Conservation (phyloP, 2,113 vertebrate genomes). For the Gobiocypris rarus region DNA sequence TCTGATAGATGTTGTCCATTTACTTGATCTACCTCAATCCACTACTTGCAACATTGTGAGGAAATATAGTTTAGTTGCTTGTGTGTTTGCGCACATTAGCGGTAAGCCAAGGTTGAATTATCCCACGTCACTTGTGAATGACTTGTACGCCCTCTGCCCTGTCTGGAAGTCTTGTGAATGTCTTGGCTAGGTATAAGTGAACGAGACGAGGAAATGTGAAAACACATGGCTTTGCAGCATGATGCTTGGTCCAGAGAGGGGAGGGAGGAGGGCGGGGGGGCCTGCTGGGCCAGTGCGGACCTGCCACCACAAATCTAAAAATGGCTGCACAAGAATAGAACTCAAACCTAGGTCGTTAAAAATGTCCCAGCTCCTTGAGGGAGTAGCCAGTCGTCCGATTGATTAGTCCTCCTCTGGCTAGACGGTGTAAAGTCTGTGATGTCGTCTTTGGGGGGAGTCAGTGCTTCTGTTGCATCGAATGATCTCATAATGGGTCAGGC, state of each 20-base stretch:
- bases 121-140: neutral
- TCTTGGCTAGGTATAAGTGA: neutral
- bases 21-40: neutral
- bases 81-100: neutral
- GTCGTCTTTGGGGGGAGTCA: slow-evolving; percentile 46
- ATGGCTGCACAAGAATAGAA: slow-evolving; percentile 50
- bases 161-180: neutral
- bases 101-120: neutral
- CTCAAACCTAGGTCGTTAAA: slow-evolving; percentile 66
- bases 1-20: slow-evolving; percentile 22
- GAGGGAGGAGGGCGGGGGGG: slow-evolving; percentile 22
- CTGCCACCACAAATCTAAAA: slow-evolving; percentile 25
- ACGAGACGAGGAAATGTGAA: neutral
- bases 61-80: neutral
- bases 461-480: slow-evolving; percentile 28
- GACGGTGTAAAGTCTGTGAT: slow-evolving; percentile 60
- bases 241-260: slow-evolving; percentile 31
- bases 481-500: slow-evolving; percentile 15
- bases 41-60: neutral
- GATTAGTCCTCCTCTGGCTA: slow-evolving; percentile 64
- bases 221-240: slow-evolving; percentile 66
- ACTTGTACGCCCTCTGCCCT: neutral
- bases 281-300: slow-evolving; percentile 58
- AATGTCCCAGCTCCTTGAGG: slow-evolving; percentile 65
- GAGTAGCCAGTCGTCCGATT: slow-evolving; percentile 63